Base-by-base conservation (phyloP, 1,140 invertebrate genomes). In the Trissolcus basalis region DNA sequence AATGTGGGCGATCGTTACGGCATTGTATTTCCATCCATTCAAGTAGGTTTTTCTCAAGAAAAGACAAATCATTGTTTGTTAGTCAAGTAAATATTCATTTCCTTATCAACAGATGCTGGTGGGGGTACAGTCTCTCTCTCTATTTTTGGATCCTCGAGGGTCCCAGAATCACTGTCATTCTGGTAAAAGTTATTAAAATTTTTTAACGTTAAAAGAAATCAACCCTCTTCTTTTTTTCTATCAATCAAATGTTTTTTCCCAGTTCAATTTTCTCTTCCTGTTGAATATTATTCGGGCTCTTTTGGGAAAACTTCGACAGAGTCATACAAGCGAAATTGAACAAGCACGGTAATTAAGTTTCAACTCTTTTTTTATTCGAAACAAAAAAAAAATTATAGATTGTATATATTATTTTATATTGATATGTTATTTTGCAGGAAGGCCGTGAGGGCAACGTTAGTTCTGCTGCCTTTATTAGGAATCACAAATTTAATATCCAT, bases 111-210 rank as follows among this genome's bases (percentile, higher is more conserved):
- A 95, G 93, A 74, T 96, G 95, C 79, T 96, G 95, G 93, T 95
- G 92, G 87, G 93, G 93, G 6, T 97, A 97, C 82, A 96, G 95
- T 83, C 91, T 95, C 51, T 91, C 92, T 3, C 86, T 90, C 0
- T 93, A 93, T 78, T 96, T 95, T 83, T 97, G 95, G 95, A 96
- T 96, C 54, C 86, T 97, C 15, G 95, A 97, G 87, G 95, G 94
- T 39, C 95, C 96, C 0, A 87, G 95, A 56, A 89, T 94, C 16
- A 91, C 90, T 0, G 91, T 96, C 4, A 93, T 97, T 79, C 83
- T 94, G 86, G 94, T 94, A 89, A 92, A 89, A 27, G 1, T 27
- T 1, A 27, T 27, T 27, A 27, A 27, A 27, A 27, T 6, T 27
- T 27, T 3, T 27, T 6, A 27, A n/a, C 19, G 19, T 27, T 27